Conservation (phyloP, 2,113 vertebrate species). For the Macaca nemestrina region DNA sequence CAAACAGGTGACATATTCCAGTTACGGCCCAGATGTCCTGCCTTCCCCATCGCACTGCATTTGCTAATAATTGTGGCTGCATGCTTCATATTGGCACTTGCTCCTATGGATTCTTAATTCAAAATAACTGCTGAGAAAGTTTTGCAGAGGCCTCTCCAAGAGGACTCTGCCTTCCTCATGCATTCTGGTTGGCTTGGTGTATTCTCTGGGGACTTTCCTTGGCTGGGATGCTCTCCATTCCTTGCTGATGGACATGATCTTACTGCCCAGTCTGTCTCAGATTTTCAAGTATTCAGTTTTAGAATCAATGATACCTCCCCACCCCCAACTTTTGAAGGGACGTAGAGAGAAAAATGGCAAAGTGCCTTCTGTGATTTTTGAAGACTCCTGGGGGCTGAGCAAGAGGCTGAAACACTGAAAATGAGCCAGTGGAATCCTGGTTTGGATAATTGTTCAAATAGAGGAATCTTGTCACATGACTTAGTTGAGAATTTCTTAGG, state of each 20-base stretch:
- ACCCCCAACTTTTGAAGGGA: not conserved
- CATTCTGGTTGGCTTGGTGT: too few relatives aligned
- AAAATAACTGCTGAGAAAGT: not conserved
- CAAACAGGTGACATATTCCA: not conserved
- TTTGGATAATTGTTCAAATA: not conserved
- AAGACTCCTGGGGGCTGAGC: not conserved
- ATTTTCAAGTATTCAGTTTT: not conserved
- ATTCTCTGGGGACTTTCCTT: not conserved
- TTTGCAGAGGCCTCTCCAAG: not conserved
- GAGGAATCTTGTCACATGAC: not conserved
- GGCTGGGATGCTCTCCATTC: not conserved
- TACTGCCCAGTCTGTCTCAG: not conserved
- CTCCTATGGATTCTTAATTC: not conserved
- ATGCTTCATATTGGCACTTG: fast-evolving
- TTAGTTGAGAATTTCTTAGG: not conserved
- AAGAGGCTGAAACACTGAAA: not conserved
- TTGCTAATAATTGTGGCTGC: not conserved
- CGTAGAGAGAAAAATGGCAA: not conserved
- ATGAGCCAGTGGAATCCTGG: not conserved
- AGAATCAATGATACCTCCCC: not conserved
- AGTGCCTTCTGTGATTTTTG: not conserved
- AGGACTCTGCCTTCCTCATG: not conserved
- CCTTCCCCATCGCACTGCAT: not conserved
- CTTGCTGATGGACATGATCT: not conserved
- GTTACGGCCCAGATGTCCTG: not conserved